Evolutionary conservation across 2,797 vertebrate genomes (phyloP).

Genomic region (Tenualosa thibaudeaui): DNA sequence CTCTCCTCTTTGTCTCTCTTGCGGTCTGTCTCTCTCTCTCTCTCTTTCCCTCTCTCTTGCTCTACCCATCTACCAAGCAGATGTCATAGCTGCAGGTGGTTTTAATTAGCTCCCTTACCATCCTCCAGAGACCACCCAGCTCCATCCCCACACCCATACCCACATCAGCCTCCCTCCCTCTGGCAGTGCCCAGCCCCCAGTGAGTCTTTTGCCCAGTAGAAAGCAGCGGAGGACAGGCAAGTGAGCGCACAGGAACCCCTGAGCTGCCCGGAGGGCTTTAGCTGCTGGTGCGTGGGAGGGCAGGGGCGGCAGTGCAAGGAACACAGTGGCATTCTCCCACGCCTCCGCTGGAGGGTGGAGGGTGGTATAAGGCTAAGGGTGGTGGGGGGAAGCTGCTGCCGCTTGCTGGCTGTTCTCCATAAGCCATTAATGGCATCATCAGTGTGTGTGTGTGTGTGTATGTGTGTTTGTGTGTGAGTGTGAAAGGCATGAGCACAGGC

Average conservation of each 20-base stretch:
- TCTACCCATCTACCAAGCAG: background rate
- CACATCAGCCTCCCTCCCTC: background rate
- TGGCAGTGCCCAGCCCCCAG: background rate
- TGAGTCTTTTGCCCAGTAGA: background rate
- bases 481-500: background rate
- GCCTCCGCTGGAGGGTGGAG: background rate
- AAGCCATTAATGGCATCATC: background rate
- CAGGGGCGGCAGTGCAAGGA: background rate
- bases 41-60: background rate
- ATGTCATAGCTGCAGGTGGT: background rate
- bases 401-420: background rate
- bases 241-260: background rate
- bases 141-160: background rate
- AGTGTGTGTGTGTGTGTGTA: background rate
- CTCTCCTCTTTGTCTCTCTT: background rate
- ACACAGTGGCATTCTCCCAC: background rate
- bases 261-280: background rate
- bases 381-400: background rate
- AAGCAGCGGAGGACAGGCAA: constrained; percentile 4
- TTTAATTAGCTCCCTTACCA: background rate
- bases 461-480: background rate
- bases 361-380: background rate
- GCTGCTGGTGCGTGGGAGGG: background rate
- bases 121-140: background rate
- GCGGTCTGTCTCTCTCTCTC: background rate